phyloP scores from a whole-genome alignment of 2,888 invertebrate genomes.

The Ernsta delagoae region DNA sequence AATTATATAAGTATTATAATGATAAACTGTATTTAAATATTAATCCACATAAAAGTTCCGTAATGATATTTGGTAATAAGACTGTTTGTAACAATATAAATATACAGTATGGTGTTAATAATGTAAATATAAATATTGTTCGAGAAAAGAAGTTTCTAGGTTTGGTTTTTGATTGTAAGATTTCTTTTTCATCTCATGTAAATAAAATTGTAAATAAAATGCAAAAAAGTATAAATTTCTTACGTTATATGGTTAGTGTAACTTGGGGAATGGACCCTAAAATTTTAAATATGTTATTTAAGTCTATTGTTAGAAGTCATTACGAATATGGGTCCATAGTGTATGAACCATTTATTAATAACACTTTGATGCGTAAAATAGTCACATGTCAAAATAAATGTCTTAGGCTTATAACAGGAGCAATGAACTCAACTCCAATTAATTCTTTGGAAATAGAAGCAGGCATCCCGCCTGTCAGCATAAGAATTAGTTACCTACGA shows the following conservation, averaged over 20 bases:
- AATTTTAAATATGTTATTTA: constrained; percentile 4
- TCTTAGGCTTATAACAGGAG: not conserved
- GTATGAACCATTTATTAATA: not conserved
- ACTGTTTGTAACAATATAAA: not conserved
- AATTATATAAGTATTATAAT: not conserved
- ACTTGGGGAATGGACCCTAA: constrained; percentile 1
- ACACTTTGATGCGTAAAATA: not conserved
- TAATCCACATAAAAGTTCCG: not conserved
- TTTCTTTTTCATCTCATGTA: constrained; percentile 4
- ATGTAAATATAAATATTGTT: not conserved
- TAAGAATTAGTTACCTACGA: not conserved
- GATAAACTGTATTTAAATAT: constrained; percentile 1
- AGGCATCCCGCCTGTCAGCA: not conserved
- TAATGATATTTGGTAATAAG: not conserved
- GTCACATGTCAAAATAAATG: not conserved
- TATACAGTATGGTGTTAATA: not conserved
- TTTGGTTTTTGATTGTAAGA: not conserved
- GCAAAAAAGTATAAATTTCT: constrained; percentile 2
- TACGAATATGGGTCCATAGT: not conserved
- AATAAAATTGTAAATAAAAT: constrained; percentile 1
- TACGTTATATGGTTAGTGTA: constrained; percentile 4
- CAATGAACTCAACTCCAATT: not conserved
- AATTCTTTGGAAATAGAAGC: not conserved
- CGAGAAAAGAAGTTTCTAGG: not conserved
- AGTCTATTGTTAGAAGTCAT: constrained; percentile 1